Evolutionary conservation across 2,113 vertebrate species (phyloP).

Genomic region (Naja naja): DNA sequence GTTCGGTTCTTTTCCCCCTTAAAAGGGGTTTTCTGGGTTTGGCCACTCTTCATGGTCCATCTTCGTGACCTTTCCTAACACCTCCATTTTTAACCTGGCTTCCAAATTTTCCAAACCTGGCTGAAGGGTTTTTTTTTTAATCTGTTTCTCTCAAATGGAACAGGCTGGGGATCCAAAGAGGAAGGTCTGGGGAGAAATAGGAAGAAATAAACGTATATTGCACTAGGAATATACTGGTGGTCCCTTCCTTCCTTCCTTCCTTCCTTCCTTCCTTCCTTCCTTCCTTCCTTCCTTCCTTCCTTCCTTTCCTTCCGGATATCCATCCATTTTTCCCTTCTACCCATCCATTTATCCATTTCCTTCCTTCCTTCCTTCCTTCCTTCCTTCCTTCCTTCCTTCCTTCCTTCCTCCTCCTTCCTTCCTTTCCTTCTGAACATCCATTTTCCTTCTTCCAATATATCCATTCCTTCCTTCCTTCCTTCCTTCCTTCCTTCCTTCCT

Average conservation of each 20-base stretch:
- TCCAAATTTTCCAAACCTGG: neutral
- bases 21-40: neutral
- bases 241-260: neutral
- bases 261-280: neutral
- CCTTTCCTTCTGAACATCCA: no score
- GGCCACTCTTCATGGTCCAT: rapidly evolving
- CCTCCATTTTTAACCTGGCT: no score
- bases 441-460: no score
- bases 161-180: neutral
- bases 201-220: neutral
- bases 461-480: no score
- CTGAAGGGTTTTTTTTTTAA: neutral
- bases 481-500: no score
- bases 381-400: no score
- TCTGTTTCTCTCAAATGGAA: neutral
- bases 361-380: neutral
- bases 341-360: no score
- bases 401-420: no score
- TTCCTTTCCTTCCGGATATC: no score
- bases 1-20: neutral
- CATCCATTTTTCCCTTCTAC: no score
- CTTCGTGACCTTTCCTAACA: no score
- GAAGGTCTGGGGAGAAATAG: neutral
- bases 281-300: no score
- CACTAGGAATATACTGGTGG: neutral